Evolutionary conservation across 2,888 invertebrate genomes (phyloP).

Genomic region (Helicoverpa assulta): DNA sequence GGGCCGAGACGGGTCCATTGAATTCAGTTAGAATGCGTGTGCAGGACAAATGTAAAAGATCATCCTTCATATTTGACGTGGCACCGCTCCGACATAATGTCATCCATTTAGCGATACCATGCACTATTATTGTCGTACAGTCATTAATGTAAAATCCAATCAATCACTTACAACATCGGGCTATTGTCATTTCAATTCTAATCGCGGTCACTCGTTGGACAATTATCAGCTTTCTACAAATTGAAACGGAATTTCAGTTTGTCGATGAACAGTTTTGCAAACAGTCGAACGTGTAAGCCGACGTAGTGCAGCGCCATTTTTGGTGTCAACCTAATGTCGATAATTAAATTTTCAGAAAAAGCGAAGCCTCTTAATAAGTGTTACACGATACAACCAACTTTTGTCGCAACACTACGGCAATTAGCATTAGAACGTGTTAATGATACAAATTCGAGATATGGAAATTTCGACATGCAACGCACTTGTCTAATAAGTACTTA

Average conservation of each 20-base stretch:
- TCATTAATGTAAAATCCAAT: constrained; percentile 82
- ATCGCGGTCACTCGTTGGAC: constrained; percentile 65
- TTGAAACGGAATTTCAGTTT: constrained; percentile 76
- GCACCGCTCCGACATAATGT: constrained; percentile 79
- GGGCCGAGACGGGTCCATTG: constrained; percentile 69
- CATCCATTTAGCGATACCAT: constrained; percentile 83
- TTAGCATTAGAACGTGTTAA: constrained; percentile 87
- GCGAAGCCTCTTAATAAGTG: constrained; percentile 83
- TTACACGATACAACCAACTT: constrained; percentile 82
- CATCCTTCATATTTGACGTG: constrained; percentile 86
- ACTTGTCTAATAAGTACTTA: constrained; percentile 59
- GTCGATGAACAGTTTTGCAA: constrained; percentile 81
- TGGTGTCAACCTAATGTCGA: constrained; percentile 85
- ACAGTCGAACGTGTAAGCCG: constrained; percentile 68
- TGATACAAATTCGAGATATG: constrained; percentile 82
- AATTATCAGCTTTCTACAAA: constrained; percentile 85
- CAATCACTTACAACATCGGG: constrained; percentile 74
- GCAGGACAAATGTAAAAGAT: constrained; percentile 77
- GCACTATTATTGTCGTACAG: constrained; percentile 78
- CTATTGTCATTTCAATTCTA: constrained; percentile 71
- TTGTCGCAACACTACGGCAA: constrained; percentile 81
- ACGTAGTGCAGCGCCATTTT: constrained; percentile 72
- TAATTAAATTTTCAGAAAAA: constrained; percentile 88
- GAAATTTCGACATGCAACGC: constrained; percentile 73
- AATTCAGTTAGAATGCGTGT: constrained; percentile 73